Evolutionary conservation across 37 sponge, comb jelly and placozoan species (phyloP).

Genomic region (Aplysina aerophoba): DNA sequence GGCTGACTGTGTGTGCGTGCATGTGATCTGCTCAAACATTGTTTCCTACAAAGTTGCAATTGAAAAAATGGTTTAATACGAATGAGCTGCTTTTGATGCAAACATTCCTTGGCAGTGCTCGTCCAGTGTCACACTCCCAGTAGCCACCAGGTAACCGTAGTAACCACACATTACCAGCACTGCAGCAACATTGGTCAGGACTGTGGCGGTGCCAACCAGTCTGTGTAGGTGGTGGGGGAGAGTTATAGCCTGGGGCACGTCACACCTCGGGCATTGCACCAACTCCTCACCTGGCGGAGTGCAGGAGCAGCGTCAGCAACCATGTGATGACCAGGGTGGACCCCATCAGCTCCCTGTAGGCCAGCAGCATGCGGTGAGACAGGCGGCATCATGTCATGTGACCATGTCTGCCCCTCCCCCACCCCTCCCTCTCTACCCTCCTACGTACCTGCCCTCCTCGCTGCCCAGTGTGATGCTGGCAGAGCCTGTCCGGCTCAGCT

Average conservation of each 20-base stretch:
- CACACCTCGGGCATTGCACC: too few relatives aligned
- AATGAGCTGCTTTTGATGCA: too few relatives aligned
- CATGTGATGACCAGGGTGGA: constrained; percentile 3
- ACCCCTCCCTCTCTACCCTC: too few relatives aligned
- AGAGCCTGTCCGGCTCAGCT: not conserved
- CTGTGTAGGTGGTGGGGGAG: too few relatives aligned
- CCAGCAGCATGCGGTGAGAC: not conserved
- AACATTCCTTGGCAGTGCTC: constrained; percentile 8
- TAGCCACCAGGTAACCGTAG: not conserved
- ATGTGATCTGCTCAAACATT: too few relatives aligned
- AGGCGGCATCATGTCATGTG: too few relatives aligned
- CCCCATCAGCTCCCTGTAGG: constrained; percentile 21
- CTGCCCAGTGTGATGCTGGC: too few relatives aligned
- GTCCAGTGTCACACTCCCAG: not conserved
- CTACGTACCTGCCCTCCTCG: not conserved
- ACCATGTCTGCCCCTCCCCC: too few relatives aligned
- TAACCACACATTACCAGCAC: not conserved
- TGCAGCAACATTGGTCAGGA: not conserved
- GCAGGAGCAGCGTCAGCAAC: constrained; percentile 4
- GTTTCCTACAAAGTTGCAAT: too few relatives aligned
- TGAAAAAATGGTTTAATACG: too few relatives aligned
- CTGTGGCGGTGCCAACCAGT: not conserved
- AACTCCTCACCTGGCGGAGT: not conserved
- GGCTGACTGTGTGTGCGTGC: too few relatives aligned
- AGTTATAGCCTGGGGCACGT: too few relatives aligned